phyloP scores from a whole-genome alignment of 2,797 vertebrate genomes.

The Acropternis orthonyx region DNA sequence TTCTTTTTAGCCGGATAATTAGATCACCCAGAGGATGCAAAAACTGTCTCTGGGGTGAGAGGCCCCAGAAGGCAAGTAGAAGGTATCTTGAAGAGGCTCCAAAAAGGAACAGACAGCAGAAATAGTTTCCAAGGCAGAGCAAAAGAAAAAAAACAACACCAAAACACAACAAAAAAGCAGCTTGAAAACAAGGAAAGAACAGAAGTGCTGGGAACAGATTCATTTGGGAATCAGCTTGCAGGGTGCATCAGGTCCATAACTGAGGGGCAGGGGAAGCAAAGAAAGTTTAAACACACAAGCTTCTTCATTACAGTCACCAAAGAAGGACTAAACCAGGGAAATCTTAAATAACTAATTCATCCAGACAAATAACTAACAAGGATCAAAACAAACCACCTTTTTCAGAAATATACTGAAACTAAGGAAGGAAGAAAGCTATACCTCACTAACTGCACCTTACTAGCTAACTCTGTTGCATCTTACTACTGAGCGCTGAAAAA shows the following conservation, averaged over 20 bases:
- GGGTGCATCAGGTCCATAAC: background rate
- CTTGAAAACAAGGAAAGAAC: background rate
- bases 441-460: background rate
- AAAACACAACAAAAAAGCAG: background rate
- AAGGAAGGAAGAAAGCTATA: background rate
- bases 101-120: background rate
- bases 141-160: background rate
- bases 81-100: background rate
- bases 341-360: background rate
- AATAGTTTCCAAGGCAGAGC: background rate
- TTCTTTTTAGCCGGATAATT: background rate
- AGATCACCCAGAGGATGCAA: background rate
- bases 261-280: background rate
- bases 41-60: background rate
- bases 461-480: background rate
- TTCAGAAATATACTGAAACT: background rate
- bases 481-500: background rate
- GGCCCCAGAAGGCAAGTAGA: background rate
- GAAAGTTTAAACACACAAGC: background rate
- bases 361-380: background rate
- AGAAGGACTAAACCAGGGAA: background rate
- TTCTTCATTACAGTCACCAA: background rate
- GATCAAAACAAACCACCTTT: background rate
- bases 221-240: background rate
- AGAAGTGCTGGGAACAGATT: background rate